Percentiles rank a stretch among this genome's conserved stretches.
Conservation (phyloP, 2,113 vertebrate species). For the Chrysemys picta region DNA sequence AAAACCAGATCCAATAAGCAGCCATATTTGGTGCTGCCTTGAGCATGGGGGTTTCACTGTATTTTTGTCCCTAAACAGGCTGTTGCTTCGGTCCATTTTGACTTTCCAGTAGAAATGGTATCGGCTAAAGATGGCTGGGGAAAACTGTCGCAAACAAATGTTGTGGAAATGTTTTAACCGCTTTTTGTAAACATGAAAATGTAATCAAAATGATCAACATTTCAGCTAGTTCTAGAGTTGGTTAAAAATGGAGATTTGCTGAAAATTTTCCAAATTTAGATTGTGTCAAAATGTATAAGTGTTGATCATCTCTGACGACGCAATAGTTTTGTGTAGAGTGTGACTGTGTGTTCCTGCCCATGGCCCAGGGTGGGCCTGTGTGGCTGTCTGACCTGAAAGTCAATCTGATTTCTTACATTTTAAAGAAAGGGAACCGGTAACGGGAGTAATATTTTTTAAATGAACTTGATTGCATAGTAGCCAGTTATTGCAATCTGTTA, state of each 20-base stretch:
- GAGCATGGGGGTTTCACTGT: not conserved
- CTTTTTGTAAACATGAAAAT: not conserved
- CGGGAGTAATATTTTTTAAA: not conserved
- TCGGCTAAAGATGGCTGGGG: not conserved
- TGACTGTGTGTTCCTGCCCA: not conserved
- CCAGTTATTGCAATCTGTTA: not conserved
- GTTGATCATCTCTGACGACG: not conserved
- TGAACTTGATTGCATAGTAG: accelerated
- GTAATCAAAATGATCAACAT: not conserved
- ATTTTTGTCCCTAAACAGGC: not conserved
- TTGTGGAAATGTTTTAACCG: not conserved
- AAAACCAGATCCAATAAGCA: not conserved
- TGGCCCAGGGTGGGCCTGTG: not conserved
- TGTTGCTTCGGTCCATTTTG: not conserved
- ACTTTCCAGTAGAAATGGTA: not conserved
- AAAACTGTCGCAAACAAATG: too few species aligned
- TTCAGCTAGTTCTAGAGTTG: not conserved
- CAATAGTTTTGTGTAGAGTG: not conserved
- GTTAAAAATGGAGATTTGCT: not conserved
- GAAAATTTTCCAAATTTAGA: not conserved
- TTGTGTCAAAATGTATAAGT: not conserved
- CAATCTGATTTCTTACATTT: not conserved
- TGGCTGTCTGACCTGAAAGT: not conserved
- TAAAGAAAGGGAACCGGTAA: not conserved
- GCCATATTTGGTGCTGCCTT: not conserved